Evolutionary conservation across 2,888 invertebrate genomes (phyloP).

Genomic region (Enchytraeus crypticus): DNA sequence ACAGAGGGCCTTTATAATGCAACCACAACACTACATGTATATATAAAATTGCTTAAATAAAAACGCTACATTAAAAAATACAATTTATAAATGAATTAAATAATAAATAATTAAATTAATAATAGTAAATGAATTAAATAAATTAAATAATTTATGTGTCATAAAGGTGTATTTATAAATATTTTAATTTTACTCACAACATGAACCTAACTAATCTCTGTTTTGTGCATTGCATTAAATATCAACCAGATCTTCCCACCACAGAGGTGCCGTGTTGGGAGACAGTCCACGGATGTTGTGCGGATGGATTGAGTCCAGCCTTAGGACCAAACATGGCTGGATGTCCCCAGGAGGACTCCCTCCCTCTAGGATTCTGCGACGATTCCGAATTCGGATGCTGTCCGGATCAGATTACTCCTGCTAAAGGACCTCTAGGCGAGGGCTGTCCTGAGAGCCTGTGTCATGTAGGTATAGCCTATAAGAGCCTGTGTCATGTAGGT

Average conservation of each 20-base stretch:
- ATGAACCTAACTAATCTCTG: too few relatives aligned
- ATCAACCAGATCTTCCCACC: not conserved
- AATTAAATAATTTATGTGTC: too few relatives aligned
- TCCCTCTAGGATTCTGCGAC: constrained; percentile 18
- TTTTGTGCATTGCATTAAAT: not conserved
- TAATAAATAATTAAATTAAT: too few relatives aligned
- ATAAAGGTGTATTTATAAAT: too few relatives aligned
- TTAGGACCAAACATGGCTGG: constrained; percentile 65
- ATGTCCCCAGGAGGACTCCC: constrained; percentile 34
- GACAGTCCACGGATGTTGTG: constrained; percentile 53
- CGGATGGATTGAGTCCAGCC: constrained; percentile 65
- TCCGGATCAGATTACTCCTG: constrained; percentile 73
- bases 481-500: constrained; percentile 20
- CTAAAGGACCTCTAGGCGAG: constrained; percentile 62
- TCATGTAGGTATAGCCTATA: constrained; percentile 20
- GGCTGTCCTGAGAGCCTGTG: constrained; percentile 61
- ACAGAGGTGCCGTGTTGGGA: constrained; percentile 8
- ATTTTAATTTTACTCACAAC: too few relatives aligned
- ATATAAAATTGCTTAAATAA: too few relatives aligned
- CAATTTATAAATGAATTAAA: too few relatives aligned
- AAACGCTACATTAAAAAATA: too few relatives aligned
- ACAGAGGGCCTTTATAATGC: too few relatives aligned
- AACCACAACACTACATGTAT: too few relatives aligned
- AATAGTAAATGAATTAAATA: too few relatives aligned
- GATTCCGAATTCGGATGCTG: constrained; percentile 81